A percentile compares a stretch with the other conserved stretches of the same genome.
Evolutionary conservation across 2,888 invertebrate species (phyloP).

Genomic region (Neria commutata): DNA sequence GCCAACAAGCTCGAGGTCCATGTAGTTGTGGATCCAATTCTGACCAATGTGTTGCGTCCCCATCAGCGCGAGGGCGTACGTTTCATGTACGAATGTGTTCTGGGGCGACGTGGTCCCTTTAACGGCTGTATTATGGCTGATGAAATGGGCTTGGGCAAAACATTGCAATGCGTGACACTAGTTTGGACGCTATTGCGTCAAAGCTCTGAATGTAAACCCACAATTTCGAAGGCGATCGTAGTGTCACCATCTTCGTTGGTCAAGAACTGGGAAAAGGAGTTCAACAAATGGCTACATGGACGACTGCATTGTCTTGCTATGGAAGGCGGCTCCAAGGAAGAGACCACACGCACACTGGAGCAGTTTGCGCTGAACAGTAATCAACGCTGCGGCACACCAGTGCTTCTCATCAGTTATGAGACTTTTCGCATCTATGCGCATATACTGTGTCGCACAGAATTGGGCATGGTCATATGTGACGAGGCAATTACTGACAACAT

Average conservation of each 20-base stretch:
- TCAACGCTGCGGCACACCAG: slow-evolving; percentile 80
- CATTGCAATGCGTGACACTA: slow-evolving; percentile 94
- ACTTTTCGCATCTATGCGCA: slow-evolving; percentile 93
- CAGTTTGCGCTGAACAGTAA: slow-evolving; percentile 84
- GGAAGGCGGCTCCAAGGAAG: slow-evolving; percentile 86
- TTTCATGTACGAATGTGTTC: slow-evolving; percentile 99
- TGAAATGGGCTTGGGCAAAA: slow-evolving; percentile 99
- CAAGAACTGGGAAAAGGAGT: slow-evolving; percentile 99
- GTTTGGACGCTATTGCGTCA: slow-evolving; percentile 94
- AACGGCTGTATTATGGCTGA: slow-evolving; percentile 99
- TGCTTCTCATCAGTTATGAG: slow-evolving; percentile 98
- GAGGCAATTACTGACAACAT: slow-evolving; percentile 72
- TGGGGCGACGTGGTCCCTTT: slow-evolving; percentile 81
- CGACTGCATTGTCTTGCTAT: slow-evolving; percentile 82
- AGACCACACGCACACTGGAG: slow-evolving; percentile 79
- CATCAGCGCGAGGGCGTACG: slow-evolving; percentile 99
- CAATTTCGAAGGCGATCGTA: slow-evolving; percentile 90
- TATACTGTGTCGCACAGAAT: slow-evolving; percentile 86
- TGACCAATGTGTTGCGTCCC: slow-evolving; percentile 89
- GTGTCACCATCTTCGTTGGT: slow-evolving; percentile 98
- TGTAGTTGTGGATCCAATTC: slow-evolving; percentile 94
- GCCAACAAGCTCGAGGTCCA: slow-evolving; percentile 75
- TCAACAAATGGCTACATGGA: slow-evolving; percentile 92
- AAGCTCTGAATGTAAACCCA: slow-evolving; percentile 88
- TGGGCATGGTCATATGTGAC: slow-evolving; percentile 97